Percentiles rank a stretch among this genome's conserved stretches.
phyloP scores from a whole-genome alignment of 2,888 invertebrate genomes.

The Aspidiotus destructor region DNA sequence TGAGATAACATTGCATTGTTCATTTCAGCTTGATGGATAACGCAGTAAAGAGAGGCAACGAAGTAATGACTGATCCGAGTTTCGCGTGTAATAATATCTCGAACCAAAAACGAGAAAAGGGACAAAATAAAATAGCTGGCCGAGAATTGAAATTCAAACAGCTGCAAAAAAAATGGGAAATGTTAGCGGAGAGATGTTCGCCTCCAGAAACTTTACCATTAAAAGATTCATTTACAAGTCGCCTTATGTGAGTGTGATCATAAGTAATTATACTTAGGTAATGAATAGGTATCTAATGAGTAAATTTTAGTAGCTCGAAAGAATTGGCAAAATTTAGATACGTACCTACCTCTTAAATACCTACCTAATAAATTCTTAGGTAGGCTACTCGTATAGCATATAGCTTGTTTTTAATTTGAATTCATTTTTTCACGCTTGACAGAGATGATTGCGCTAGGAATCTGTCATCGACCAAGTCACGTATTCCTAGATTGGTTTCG shows the following conservation, averaged over 20 bases:
- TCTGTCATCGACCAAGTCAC: conserved; percentile 44
- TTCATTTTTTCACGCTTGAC: not conserved
- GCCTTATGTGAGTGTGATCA: conserved; percentile 7
- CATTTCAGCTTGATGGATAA: not conserved
- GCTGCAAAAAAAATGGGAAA: conserved; percentile 71
- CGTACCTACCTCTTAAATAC: too few relatives aligned
- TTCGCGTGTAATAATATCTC: not conserved
- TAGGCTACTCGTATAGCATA: too few relatives aligned
- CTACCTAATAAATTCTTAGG: too few relatives aligned
- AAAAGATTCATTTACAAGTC: conserved; percentile 5
- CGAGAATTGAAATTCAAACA: conserved; percentile 55
- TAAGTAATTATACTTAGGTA: too few relatives aligned
- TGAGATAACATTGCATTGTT: too few relatives aligned
- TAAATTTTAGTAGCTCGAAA: too few relatives aligned
- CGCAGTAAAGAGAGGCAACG: conserved; percentile 5
- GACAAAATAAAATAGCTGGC: conserved; percentile 18
- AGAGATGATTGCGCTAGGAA: conserved; percentile 15
- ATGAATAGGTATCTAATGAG: too few relatives aligned
- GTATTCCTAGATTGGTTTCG: conserved; percentile 64
- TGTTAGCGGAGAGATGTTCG: conserved; percentile 52
- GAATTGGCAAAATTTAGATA: too few relatives aligned
- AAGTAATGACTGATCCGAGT: conserved; percentile 8
- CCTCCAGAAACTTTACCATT: conserved; percentile 38
- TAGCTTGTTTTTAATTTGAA: too few relatives aligned
- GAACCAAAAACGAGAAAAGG: conserved; percentile 9